Evolutionary conservation across 2,113 vertebrate genomes (phyloP).

Genomic region (Vulpes ferrilata): DNA sequence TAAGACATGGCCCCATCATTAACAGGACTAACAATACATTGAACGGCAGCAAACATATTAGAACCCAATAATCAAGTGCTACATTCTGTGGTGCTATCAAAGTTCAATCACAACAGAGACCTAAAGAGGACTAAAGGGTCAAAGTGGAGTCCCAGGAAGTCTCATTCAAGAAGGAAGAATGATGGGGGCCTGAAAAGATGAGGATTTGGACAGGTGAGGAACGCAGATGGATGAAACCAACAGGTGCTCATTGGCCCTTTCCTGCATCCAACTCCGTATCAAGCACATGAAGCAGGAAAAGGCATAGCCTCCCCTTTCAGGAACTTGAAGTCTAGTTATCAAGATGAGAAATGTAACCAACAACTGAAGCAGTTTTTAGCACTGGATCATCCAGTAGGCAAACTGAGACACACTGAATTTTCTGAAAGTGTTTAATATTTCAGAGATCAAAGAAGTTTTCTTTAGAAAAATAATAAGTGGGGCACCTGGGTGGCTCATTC

Average conservation of each 20-base stretch:
- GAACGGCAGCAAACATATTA: neutral
- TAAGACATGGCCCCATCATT: neutral
- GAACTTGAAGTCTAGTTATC: neutral
- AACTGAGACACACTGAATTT: neutral
- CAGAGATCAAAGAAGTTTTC: constrained; percentile 11
- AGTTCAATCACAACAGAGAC: neutral
- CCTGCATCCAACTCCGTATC: neutral
- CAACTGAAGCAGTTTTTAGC: neutral
- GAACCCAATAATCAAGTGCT: neutral
- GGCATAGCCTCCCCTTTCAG: neutral
- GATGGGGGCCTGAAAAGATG: neutral
- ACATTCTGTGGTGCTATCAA: neutral
- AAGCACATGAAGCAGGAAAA: neutral
- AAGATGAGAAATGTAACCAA: neutral
- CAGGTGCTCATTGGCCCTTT: neutral
- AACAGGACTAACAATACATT: neutral
- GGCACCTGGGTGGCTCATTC: neutral
- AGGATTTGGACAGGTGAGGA: neutral
- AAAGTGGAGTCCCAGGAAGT: neutral
- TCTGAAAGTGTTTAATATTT: neutral
- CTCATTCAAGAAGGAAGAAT: neutral
- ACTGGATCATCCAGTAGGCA: neutral
- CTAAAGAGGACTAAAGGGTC: neutral
- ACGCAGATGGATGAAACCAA: neutral
- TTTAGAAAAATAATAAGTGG: neutral